Percentiles rank a stretch among this genome's conserved stretches.
Conservation (phyloP, 1,140 invertebrate genomes). For the Stegodyphus mimosarum region DNA sequence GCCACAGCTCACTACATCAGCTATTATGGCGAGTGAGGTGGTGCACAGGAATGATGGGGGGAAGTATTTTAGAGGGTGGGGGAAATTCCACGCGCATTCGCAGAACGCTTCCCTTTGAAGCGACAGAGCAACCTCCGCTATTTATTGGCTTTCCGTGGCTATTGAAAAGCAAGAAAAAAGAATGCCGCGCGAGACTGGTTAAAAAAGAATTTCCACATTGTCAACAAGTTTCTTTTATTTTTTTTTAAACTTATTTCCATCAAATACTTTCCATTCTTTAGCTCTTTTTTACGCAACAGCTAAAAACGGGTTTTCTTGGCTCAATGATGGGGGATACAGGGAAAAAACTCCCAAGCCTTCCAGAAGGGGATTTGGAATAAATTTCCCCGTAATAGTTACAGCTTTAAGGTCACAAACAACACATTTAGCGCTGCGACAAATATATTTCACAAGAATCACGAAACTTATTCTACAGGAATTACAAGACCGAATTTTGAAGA, state of each 20-base stretch:
- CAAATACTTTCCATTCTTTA: slow-evolving; percentile 13
- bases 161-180: slow-evolving; percentile 9
- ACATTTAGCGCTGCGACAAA: too few relatives aligned
- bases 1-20: slow-evolving; percentile 18
- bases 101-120: neutral
- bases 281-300: neutral
- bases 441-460: too few relatives aligned
- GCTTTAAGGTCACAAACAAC: too few relatives aligned
- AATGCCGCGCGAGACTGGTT: slow-evolving; percentile 2
- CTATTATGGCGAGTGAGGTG: slow-evolving; percentile 21
- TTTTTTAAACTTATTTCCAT: neutral
- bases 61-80: neutral
- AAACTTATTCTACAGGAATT: too few relatives aligned
- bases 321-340: neutral
- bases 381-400: too few relatives aligned
- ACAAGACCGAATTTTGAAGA: too few relatives aligned
- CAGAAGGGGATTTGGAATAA: neutral
- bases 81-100: slow-evolving; percentile 17
- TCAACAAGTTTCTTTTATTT: slow-evolving; percentile 17
- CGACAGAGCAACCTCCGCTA: neutral
- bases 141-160: slow-evolving; percentile 16
- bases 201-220: slow-evolving; percentile 12
- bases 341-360: neutral
- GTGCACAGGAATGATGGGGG: neutral
- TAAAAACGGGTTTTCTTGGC: neutral